phyloP scores from a whole-genome alignment of 1,140 invertebrate species.

The Thrips palmi region DNA sequence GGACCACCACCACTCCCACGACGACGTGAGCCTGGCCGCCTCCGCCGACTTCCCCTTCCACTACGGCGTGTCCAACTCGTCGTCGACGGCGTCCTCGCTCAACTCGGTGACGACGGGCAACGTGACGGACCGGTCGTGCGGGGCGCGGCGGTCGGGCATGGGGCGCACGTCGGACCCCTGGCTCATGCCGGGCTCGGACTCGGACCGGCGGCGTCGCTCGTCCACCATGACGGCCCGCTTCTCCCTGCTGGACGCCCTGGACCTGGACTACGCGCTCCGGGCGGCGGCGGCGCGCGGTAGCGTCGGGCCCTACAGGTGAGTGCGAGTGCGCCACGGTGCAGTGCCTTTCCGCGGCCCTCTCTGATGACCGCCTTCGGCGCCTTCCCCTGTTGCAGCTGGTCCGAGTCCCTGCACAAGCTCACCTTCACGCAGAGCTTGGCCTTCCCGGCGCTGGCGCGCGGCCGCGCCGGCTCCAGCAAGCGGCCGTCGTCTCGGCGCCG shows the following conservation, averaged over 20 bases:
- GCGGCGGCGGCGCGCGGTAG: conserved; percentile 46
- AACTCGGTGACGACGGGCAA: conserved; percentile 25
- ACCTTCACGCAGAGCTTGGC: conserved; percentile 57
- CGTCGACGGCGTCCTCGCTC: conserved; percentile 19
- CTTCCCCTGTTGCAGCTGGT: too few species aligned
- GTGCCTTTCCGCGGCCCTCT: too few species aligned
- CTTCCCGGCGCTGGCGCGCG: conserved; percentile 49
- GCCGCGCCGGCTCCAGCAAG: conserved; percentile 44
- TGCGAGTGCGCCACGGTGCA: too few species aligned
- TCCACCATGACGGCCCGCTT: conserved; percentile 34
- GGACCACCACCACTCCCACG: conserved; percentile 19
- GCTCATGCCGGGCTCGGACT: conserved; percentile 23
- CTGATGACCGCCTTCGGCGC: too few species aligned
- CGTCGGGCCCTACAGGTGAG: conserved; percentile 51
- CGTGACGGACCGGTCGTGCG: conserved; percentile 1
- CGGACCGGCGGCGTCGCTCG: conserved; percentile 22
- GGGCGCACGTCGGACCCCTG: conserved; percentile 25
- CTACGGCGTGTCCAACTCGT: too few species aligned
- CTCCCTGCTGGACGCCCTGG: conserved; percentile 48
- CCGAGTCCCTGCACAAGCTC: conserved; percentile 50
- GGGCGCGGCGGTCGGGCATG: not conserved
- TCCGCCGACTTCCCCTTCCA: conserved; percentile 22
- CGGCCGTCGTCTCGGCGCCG: conserved; percentile 30
- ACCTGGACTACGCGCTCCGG: conserved; percentile 46
- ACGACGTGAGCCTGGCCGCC: conserved; percentile 24